Percentiles rank a stretch among this genome's conserved stretches.
Evolutionary conservation across 2,113 vertebrate genomes (phyloP).

Genomic region (Cephalopholis sonnerati): DNA sequence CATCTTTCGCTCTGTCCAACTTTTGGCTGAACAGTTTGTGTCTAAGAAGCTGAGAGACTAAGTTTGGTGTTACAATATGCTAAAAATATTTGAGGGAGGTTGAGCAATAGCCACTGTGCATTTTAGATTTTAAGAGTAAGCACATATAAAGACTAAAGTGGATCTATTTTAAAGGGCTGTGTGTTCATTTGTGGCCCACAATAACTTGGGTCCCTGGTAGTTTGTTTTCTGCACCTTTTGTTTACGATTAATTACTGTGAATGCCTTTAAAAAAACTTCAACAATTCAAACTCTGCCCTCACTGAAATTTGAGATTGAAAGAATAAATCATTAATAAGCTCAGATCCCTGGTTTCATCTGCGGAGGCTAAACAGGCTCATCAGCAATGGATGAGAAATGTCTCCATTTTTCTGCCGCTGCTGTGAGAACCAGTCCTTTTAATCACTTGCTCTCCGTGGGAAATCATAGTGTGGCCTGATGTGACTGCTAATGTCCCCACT

Average conservation of each 20-base stretch:
- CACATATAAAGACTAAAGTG: background rate
- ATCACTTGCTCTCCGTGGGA: slow-evolving; percentile 45
- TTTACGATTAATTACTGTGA: slow-evolving; percentile 21
- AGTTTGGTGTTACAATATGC: background rate
- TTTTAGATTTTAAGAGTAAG: background rate
- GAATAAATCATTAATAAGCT: slow-evolving; percentile 37
- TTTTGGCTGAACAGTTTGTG: background rate
- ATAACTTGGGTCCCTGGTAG: background rate
- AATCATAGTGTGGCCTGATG: slow-evolving; percentile 30
- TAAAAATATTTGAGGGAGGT: background rate
- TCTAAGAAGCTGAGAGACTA: background rate
- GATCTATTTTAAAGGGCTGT: background rate
- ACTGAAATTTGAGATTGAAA: slow-evolving; percentile 35
- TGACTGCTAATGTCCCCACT: slow-evolving; percentile 41
- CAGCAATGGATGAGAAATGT: slow-evolving; percentile 53
- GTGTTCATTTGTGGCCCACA: slow-evolving; percentile 6
- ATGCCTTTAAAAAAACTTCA: slow-evolving; percentile 15
- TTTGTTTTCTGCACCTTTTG: slow-evolving; percentile 13
- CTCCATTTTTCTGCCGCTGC: slow-evolving; percentile 21
- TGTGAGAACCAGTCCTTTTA: slow-evolving; percentile 39
- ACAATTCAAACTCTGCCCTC: slow-evolving; percentile 5
- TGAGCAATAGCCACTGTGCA: background rate
- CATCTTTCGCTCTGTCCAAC: background rate
- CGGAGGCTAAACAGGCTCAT: slow-evolving; percentile 50
- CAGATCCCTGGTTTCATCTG: slow-evolving; percentile 38